A percentile compares a stretch with the other conserved stretches of the same genome.
These are phyloP conservation scores for Myotis brandtii DNA, from an alignment of 2,113 vertebrate species.

Conservation along the genomic window DNA sequence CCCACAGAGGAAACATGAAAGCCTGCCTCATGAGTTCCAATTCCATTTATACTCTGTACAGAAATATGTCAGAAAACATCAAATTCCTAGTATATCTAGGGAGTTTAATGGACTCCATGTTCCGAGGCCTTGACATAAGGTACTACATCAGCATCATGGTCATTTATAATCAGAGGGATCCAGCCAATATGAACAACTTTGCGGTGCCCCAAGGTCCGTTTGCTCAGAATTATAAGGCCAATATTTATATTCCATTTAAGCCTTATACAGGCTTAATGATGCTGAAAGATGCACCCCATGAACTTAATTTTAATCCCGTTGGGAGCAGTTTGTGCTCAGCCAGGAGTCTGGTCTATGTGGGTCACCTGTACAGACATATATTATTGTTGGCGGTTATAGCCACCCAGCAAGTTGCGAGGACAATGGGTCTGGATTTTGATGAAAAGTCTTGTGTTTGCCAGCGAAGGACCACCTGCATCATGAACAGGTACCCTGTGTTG, in stretches of 20 bases:
- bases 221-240: fast-evolving
- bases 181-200: fast-evolving
- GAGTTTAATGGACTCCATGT: conserved; percentile 48
- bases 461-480: conserved; percentile 69
- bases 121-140: fast-evolving
- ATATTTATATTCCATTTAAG: fast-evolving
- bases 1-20: not conserved
- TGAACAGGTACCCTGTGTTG: not conserved
- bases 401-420: conserved; percentile 61
- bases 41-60: not conserved
- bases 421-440: conserved; percentile 55
- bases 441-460: not conserved
- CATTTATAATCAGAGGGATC: not conserved
- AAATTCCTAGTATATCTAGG: not conserved
- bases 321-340: fast-evolving
- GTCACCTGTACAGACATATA: not conserved
- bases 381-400: fast-evolving
- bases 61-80: not conserved
- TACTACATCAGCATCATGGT: not conserved
- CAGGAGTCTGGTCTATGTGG: fast-evolving
- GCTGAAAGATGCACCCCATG: fast-evolving
- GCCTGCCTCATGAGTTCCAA: not conserved
- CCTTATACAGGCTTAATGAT: not conserved
- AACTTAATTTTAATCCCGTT: fast-evolving
- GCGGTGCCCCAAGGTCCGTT: fast-evolving